Evolutionary conservation across 2,797 vertebrate species (phyloP).

Genomic region (Phrynocephalus vlangalii): DNA sequence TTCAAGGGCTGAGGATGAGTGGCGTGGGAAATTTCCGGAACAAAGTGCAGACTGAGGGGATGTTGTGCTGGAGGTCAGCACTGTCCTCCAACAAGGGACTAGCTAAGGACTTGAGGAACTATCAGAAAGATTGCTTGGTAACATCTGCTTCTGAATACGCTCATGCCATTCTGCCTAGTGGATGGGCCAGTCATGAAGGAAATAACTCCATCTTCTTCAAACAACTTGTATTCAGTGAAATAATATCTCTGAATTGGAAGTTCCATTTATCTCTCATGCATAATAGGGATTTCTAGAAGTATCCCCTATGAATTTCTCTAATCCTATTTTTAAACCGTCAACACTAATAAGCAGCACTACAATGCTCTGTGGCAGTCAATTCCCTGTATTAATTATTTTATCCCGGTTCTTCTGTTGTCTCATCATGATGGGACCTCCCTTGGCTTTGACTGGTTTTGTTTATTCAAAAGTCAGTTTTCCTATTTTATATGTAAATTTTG

Average conservation of each 20-base stretch:
- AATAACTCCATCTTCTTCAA: neutral
- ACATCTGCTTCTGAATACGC: neutral
- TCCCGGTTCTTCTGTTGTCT: neutral
- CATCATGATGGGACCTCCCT: neutral
- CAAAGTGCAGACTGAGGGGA: neutral
- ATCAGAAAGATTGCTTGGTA: neutral
- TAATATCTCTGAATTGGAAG: neutral
- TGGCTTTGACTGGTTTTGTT: neutral
- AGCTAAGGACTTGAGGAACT: neutral
- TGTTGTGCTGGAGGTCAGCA: neutral
- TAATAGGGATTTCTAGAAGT: neutral
- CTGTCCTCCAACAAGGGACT: neutral
- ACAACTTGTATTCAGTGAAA: neutral
- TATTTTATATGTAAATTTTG: constrained; percentile 1
- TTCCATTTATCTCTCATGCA: neutral
- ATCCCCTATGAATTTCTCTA: neutral
- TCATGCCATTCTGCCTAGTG: neutral
- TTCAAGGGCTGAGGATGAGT: neutral
- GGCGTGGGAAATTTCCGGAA: neutral
- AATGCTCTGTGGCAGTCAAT: neutral
- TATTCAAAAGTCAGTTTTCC: neutral
- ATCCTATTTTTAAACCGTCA: neutral
- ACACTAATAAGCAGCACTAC: neutral
- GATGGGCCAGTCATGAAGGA: neutral
- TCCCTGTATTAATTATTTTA: neutral